Percentiles rank a stretch among this genome's conserved stretches.
Conservation (phyloP, 2,113 vertebrate species). For the Chamaetylas fuelleborni region DNA sequence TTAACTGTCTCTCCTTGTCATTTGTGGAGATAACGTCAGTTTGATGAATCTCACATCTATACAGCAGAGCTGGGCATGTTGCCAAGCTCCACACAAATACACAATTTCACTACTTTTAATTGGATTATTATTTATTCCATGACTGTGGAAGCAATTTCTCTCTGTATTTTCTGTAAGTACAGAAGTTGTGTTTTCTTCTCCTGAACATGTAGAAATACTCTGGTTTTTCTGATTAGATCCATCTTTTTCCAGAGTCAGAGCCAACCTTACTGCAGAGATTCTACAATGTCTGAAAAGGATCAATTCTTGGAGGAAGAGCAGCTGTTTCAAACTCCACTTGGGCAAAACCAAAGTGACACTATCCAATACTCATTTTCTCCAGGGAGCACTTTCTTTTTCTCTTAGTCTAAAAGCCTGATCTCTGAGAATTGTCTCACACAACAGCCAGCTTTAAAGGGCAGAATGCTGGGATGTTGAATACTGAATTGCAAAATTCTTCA, state of each 20-base stretch:
- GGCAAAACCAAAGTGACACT: neutral
- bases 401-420: neutral
- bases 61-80: neutral
- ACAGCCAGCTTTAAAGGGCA: neutral
- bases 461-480: neutral
- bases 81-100: conserved; percentile 14
- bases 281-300: neutral
- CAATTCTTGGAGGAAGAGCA: neutral
- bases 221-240: neutral
- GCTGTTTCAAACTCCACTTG: neutral
- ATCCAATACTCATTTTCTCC: neutral
- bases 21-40: conserved; percentile 1
- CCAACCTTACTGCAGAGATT: neutral
- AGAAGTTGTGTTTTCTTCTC: neutral
- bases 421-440: neutral
- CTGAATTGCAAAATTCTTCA: neutral
- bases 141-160: neutral
- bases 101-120: conserved; percentile 13
- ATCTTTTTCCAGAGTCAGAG: neutral
- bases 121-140: conserved; percentile 26
- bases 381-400: neutral
- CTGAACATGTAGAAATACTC: neutral
- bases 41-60: conserved; percentile 23
- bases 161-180: neutral
- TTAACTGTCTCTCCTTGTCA: neutral